These are phyloP conservation scores for Camponotus floridanus DNA, from an alignment of 1,140 invertebrate genomes.

Conservation along the genomic window DNA sequence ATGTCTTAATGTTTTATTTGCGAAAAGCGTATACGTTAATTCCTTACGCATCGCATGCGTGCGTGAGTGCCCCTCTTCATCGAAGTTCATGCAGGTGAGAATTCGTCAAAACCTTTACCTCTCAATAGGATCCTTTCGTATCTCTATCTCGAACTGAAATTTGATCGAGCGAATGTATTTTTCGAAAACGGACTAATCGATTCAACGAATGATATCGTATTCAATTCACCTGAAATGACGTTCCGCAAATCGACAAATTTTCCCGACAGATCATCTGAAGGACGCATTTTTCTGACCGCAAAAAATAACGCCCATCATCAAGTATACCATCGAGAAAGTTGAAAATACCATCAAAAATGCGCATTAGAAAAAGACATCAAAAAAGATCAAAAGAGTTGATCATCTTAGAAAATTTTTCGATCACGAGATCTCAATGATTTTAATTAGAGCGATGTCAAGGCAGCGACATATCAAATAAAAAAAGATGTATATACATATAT, in stretches of 20 bases:
- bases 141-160: slow-evolving; percentile 7
- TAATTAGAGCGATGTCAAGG: slow-evolving; percentile 33
- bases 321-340: slow-evolving; percentile 27
- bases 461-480: slow-evolving; percentile 51
- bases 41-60: slow-evolving; percentile 27
- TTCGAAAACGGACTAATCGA: background rate
- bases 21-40: slow-evolving; percentile 59
- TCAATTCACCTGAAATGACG: background rate
- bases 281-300: slow-evolving; percentile 72
- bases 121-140: slow-evolving; percentile 25
- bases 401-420: slow-evolving; percentile 6
- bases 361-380: slow-evolving; percentile 26
- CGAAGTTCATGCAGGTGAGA: slow-evolving; percentile 59
- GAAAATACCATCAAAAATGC: background rate
- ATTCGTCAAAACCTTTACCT: slow-evolving; percentile 59
- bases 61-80: background rate
- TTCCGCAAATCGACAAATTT: background rate
- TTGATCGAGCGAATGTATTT: background rate
- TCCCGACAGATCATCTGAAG: slow-evolving; percentile 36
- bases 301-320: slow-evolving; percentile 67
- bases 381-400: background rate
- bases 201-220: slow-evolving; percentile 1
- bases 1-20: slow-evolving; percentile 55
- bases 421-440: slow-evolving; percentile 11
- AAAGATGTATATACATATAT: slow-evolving; percentile 51